A percentile compares a stretch with the other conserved stretches of the same genome.
These are phyloP conservation scores for Gymnarchus niloticus DNA, from an alignment of 2,113 vertebrate genomes.

Conservation along the genomic window DNA sequence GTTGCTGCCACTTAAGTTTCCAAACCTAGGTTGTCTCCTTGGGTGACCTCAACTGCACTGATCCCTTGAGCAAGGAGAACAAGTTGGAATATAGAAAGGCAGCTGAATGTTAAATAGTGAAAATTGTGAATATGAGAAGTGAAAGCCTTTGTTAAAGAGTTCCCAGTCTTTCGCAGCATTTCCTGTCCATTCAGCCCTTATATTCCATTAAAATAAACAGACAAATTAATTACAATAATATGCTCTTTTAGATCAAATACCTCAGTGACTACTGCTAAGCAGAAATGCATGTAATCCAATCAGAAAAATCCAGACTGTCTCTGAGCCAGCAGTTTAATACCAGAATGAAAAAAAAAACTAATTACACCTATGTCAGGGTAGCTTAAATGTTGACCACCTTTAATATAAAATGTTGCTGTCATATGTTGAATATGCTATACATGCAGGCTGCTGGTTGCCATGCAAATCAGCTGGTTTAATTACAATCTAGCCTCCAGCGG, in stretches of 20 bases:
- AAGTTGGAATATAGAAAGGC: not conserved
- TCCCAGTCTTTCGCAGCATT: not conserved
- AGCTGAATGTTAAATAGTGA: not conserved
- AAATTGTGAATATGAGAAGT: not conserved
- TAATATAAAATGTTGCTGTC: not conserved
- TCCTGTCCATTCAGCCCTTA: not conserved
- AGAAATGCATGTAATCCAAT: not conserved
- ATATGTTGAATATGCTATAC: not conserved
- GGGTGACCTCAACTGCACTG: not conserved
- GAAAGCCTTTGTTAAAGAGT: slow-evolving; percentile 1
- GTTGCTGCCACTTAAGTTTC: not conserved
- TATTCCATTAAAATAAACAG: not conserved
- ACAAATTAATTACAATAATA: not conserved
- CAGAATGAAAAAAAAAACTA: not conserved
- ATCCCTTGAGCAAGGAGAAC: not conserved
- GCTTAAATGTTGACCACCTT: not conserved
- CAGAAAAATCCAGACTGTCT: not conserved
- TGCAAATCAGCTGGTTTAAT: not conserved
- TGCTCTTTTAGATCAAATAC: too few species aligned
- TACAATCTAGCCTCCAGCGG: not conserved
- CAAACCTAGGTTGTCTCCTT: not conserved
- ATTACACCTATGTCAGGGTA: not conserved
- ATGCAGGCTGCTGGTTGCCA: not conserved
- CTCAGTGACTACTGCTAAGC: not conserved
- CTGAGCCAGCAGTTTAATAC: not conserved